Evolutionary conservation across 2,888 invertebrate species (phyloP).

Genomic region (Mystacides longicornis): DNA sequence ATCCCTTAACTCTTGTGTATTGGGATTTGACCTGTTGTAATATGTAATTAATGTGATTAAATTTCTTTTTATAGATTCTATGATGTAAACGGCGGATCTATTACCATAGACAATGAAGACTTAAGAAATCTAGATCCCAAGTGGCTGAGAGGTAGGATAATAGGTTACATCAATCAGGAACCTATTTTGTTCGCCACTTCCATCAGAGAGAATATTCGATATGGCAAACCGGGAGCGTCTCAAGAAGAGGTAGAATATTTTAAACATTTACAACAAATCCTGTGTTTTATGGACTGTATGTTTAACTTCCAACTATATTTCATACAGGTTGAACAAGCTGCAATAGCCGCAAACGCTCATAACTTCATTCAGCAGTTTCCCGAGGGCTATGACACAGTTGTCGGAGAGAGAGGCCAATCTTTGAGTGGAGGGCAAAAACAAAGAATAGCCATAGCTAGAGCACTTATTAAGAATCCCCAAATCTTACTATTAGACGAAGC

Average conservation of each 20-base stretch:
- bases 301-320: too few species aligned
- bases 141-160: constrained; percentile 77
- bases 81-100: constrained; percentile 62
- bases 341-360: constrained; percentile 83
- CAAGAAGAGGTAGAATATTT: constrained; percentile 67
- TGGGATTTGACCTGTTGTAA: too few species aligned
- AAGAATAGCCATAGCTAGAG: constrained; percentile 89
- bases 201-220: constrained; percentile 89
- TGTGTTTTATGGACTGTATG: too few species aligned
- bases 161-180: constrained; percentile 90
- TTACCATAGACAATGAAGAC: constrained; percentile 71
- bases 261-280: too few species aligned
- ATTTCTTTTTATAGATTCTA: constrained; percentile 75
- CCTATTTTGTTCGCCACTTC: constrained; percentile 89
- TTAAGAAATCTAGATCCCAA: constrained; percentile 63
- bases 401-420: constrained; percentile 87
- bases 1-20: too few species aligned
- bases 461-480: constrained; percentile 83
- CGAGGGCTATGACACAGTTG: constrained; percentile 72
- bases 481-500: constrained; percentile 90
- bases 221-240: constrained; percentile 66
- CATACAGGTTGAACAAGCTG: constrained; percentile 64
- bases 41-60: too few species aligned
- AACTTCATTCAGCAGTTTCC: constrained; percentile 82
- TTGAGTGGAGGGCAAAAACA: constrained; percentile 94